Percentiles rank a stretch among this genome's conserved stretches.
Evolutionary conservation across 2,888 invertebrate genomes (phyloP).

Genomic region (Petrophora chlorosata): DNA sequence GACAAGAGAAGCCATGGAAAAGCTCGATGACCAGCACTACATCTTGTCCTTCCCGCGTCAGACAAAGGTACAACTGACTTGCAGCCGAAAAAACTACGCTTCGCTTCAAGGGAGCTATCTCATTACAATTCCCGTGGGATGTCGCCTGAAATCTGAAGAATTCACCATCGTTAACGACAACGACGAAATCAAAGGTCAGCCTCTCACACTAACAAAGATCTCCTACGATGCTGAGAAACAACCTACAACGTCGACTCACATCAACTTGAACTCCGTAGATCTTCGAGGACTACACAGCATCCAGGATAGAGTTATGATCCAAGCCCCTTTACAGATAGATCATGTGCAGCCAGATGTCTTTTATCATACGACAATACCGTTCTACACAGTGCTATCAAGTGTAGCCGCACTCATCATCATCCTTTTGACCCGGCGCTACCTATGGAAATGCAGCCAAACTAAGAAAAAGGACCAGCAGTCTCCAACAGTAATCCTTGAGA

Average conservation of each 20-base stretch:
- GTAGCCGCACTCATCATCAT: neutral
- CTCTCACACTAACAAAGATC: neutral
- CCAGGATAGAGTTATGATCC: neutral
- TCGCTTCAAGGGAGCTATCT: constrained; percentile 4
- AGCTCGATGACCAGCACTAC: constrained; percentile 7
- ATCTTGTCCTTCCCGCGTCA: neutral
- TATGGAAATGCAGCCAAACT: neutral
- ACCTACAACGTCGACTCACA: too few relatives aligned
- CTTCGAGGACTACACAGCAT: neutral
- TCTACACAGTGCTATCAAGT: neutral
- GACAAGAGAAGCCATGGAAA: neutral
- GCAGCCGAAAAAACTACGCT: neutral
- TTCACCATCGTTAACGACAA: neutral
- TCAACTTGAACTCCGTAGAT: neutral
- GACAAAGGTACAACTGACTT: neutral
- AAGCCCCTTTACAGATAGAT: neutral
- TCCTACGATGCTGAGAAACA: neutral
- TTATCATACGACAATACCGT: neutral
- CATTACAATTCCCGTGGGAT: constrained; percentile 2
- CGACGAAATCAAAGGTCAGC: neutral
- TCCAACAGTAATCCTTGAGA: neutral
- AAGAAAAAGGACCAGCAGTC: too few relatives aligned
- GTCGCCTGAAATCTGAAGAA: neutral
- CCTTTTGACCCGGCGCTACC: neutral
- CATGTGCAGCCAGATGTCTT: neutral